A percentile compares a stretch with the other conserved stretches of the same genome.
Evolutionary conservation across 2,888 invertebrate species (phyloP).

Genomic region (Cheiracanthium punctorium): DNA sequence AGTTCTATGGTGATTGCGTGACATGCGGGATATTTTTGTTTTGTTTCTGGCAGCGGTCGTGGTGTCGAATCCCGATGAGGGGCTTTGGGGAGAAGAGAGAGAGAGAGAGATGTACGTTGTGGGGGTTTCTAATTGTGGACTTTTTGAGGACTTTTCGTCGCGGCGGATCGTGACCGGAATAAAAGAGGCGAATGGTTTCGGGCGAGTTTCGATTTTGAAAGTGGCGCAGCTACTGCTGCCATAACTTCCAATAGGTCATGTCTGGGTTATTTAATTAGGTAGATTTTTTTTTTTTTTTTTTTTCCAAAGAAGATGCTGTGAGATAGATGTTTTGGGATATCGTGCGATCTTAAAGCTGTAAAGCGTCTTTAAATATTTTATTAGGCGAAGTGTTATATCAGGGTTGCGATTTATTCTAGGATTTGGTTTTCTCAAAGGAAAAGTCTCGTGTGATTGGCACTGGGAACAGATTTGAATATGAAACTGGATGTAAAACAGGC

Average conservation of each 20-base stretch:
- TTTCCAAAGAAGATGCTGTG: no score
- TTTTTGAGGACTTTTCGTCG: slow-evolving; percentile 5
- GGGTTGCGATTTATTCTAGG: no score
- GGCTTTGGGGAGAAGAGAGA: background rate
- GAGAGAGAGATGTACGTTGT: background rate
- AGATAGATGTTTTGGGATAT: no score
- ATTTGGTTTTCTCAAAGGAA: no score
- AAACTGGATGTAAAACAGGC: no score
- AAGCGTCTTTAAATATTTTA: no score
- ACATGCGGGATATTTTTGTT: background rate
- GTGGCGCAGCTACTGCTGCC: background rate
- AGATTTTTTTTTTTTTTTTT: no score
- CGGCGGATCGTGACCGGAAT: background rate
- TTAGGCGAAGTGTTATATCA: no score
- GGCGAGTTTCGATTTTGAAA: background rate
- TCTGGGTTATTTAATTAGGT: background rate
- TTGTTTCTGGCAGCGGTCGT: background rate
- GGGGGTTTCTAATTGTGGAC: background rate
- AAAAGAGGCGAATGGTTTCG: background rate
- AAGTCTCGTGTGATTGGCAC: no score
- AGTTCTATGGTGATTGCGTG: background rate
- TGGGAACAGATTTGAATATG: no score
- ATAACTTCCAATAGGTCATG: background rate
- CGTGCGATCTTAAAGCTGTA: no score
- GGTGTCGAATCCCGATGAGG: background rate